Evolutionary conservation across 2,797 vertebrate species (phyloP), one percentile per base, ranked within the genome.

Genomic region (Neostethus bicornis): DNA sequence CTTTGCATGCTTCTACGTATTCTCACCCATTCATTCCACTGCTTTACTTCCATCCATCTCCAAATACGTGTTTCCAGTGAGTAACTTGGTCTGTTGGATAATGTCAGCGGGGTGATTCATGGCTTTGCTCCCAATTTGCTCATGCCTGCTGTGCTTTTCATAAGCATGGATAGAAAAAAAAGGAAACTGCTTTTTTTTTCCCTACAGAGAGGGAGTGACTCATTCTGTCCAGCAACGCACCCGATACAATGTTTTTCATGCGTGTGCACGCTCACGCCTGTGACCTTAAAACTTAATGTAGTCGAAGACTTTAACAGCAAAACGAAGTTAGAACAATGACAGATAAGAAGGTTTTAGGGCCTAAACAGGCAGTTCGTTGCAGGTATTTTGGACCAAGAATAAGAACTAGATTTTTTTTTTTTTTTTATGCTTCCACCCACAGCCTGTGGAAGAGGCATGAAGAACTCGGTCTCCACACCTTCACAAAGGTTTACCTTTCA

Each of bases 31-130:
- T 60, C 35, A 70, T 51, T 43, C 64, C 54, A 55, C 46, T 11
- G 47, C 35, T 78, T 79, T 75, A 66, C 68, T 61, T 52, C 70
- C 57, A 54, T 26, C 69, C 55, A 34, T 73, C 74, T 66, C 62
- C 64, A 75, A 66, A 55, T 59, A 21, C 14, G 45, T 41, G 66
- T 61, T 75, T 79, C 63, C 74, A 77, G 61, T 62, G 57, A 51
- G 54, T 55, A 61, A 67, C 58, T 56, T 23, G 9, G 31, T 76
- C 71, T 44, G 70, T 48, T 80, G 78, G 67, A 47, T 73, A 75
- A 79, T 79, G 75, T 88, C 77, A 82, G 77, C 70, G 61, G 62
- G 61, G 69, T 85, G 85, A 89, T 82, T 90, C 84, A 86, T 58
- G 52, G 66, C 79, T 73, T 73, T 71, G 70, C 71, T 85, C 79